phyloP scores from a whole-genome alignment of 1,140 invertebrate genomes.

The Drosophila prosaltans region DNA sequence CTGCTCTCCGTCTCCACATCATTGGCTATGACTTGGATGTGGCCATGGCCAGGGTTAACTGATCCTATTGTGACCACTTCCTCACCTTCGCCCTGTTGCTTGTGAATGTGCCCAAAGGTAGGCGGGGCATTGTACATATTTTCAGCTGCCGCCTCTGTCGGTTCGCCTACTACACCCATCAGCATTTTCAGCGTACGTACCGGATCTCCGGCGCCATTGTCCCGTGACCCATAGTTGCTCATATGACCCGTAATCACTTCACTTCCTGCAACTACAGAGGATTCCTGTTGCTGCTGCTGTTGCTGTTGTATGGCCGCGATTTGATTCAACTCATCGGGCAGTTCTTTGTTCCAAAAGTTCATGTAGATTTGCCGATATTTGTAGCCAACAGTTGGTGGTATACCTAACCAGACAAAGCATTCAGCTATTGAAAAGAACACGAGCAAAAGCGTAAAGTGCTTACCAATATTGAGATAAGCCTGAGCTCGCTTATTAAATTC shows the following conservation, averaged over 20 bases:
- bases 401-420: slow-evolving; percentile 83
- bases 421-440: not conserved
- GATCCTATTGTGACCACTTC: slow-evolving; percentile 27
- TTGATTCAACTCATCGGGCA: slow-evolving; percentile 86
- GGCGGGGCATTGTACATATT: slow-evolving; percentile 83
- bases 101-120: slow-evolving; percentile 69
- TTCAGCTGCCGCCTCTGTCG: slow-evolving; percentile 60
- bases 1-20: slow-evolving; percentile 6
- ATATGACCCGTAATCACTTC: slow-evolving; percentile 81
- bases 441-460: slow-evolving; percentile 37
- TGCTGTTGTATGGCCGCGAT: slow-evolving; percentile 80
- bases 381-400: slow-evolving; percentile 86
- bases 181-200: slow-evolving; percentile 70
- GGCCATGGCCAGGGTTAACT: not conserved
- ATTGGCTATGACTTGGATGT: not conserved
- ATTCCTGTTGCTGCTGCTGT: slow-evolving; percentile 41
- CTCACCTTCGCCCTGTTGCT: slow-evolving; percentile 36
- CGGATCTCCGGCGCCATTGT: slow-evolving; percentile 74
- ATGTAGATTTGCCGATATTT: slow-evolving; percentile 87
- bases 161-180: slow-evolving; percentile 35
- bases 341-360: slow-evolving; percentile 89
- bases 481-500: slow-evolving; percentile 89
- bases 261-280: slow-evolving; percentile 27
- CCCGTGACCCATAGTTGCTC: slow-evolving; percentile 74
- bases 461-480: slow-evolving; percentile 90